Conservation (phyloP, 2,113 vertebrate genomes). For the Pluvianellus socialis region DNA sequence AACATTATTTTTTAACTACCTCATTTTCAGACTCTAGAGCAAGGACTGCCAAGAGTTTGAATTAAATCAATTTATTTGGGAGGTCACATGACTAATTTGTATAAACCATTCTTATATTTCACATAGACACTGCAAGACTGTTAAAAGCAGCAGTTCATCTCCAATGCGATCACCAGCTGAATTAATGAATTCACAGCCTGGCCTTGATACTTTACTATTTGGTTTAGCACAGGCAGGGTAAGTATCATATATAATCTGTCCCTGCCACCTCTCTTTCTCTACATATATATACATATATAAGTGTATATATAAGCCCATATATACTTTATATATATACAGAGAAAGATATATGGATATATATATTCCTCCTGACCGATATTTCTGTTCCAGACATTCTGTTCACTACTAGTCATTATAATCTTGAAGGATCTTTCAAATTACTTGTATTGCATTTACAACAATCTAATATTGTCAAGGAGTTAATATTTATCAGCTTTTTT, state of each 20-base stretch:
- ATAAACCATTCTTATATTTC: neutral
- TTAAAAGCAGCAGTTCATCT: neutral
- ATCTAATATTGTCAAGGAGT: neutral
- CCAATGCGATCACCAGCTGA: neutral
- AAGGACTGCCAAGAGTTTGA: neutral
- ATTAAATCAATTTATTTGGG: neutral
- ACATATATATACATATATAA: no score
- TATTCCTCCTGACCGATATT: neutral
- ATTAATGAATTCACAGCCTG: conserved; percentile 25
- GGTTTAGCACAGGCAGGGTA: neutral
- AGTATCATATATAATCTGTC: neutral
- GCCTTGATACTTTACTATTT: neutral
- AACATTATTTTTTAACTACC: neutral
- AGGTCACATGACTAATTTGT: neutral
- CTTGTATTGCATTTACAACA: neutral
- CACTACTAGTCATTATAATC: neutral
- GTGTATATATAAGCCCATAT: neutral
- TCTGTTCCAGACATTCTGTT: neutral
- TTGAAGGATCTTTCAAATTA: neutral
- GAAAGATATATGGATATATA: neutral
- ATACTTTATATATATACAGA: neutral
- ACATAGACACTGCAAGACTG: neutral
- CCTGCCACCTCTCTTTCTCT: neutral
- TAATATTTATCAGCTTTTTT: neutral
- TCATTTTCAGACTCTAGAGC: neutral